Conservation (phyloP, 2,888 invertebrate genomes). For the Yponomeuta sedellus region DNA sequence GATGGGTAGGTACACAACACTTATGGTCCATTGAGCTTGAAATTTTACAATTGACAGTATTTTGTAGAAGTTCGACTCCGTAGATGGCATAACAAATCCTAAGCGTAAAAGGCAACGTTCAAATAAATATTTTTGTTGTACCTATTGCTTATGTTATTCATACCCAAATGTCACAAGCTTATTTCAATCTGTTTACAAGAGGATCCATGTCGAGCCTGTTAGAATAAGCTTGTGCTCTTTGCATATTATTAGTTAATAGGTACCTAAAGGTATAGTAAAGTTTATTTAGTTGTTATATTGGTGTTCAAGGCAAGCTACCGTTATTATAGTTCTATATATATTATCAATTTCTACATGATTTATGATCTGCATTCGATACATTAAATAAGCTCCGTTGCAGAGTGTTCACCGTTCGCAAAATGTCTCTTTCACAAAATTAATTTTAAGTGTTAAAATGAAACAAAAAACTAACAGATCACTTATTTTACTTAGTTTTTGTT, state of each 20-base stretch:
- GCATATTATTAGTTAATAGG: background rate
- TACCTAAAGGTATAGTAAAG: slow-evolving; percentile 6
- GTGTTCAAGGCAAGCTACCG: slow-evolving; percentile 12
- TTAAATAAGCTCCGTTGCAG: background rate
- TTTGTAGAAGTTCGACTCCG: slow-evolving; percentile 20
- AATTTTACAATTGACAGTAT: slow-evolving; percentile 20
- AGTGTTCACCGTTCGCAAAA: too few species aligned
- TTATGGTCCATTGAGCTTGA: slow-evolving; percentile 8
- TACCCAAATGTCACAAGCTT: background rate
- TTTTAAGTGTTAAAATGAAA: too few species aligned
- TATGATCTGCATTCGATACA: background rate
- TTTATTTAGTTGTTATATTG: background rate
- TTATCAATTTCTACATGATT: background rate
- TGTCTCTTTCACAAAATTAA: too few species aligned
- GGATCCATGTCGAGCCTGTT: background rate
- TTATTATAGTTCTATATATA: background rate
- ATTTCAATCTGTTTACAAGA: background rate
- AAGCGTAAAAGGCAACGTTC: slow-evolving; percentile 37
- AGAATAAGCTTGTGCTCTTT: slow-evolving; percentile 9
- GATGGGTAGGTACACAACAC: slow-evolving; percentile 1
- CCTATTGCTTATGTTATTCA: background rate
- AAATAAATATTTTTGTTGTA: slow-evolving; percentile 27
- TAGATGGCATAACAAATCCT: slow-evolving; percentile 27
- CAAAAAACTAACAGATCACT: too few species aligned
- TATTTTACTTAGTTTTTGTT: too few species aligned